Base-by-base conservation (phyloP, 1,140 invertebrate species). In the Dreissena polymorpha region DNA sequence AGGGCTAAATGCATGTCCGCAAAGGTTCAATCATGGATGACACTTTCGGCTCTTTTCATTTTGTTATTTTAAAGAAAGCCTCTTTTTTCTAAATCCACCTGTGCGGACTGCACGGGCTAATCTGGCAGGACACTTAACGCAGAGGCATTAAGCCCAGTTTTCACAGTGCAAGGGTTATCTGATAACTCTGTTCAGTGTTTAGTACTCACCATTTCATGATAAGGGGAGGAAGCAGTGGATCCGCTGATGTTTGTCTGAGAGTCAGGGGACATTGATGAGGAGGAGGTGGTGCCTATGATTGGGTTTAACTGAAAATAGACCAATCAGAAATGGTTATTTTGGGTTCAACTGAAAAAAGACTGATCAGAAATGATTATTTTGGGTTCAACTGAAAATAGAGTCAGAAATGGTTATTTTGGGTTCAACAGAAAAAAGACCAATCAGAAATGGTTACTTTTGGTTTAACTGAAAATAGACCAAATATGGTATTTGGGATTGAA, bases 211-310 rank as follows among this genome's bases (percentile, higher is more conserved):
- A 72, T 73, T 53, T 90, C 89, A 81, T 89, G 86, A 68, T 90
- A 91, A 64, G 91, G 91, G 77, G 88, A 90, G 29, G 90, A 90
- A 73, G 89, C 89, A 25, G 89, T 88, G 67, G 87, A 89, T 57
- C 90, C 88, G 18, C 90, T 91, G 57, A 91, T 90, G 18, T 89
- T 88, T 6, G 88, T 90, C 76, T 92, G 90, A 27, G 88, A 89
- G 68, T 92, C 91, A 67, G 91, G 91, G 50, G 87, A 89, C 90
- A 91, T 91, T 6, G 87, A 89, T 50, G 86, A 87, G 7, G 87
- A 76, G 65, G 87, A 86, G 60, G 86, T 88, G 25, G 89, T 87
- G 23, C 86, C 85, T 14, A 90, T 88, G 49, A 92, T 89, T 0
- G 90, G 90, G 81, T 91, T 91, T 72, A 92, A 85, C 91, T 92